Evolutionary conservation across 2,797 vertebrate genomes (phyloP).

Genomic region (Cetoscarus ocellatus): DNA sequence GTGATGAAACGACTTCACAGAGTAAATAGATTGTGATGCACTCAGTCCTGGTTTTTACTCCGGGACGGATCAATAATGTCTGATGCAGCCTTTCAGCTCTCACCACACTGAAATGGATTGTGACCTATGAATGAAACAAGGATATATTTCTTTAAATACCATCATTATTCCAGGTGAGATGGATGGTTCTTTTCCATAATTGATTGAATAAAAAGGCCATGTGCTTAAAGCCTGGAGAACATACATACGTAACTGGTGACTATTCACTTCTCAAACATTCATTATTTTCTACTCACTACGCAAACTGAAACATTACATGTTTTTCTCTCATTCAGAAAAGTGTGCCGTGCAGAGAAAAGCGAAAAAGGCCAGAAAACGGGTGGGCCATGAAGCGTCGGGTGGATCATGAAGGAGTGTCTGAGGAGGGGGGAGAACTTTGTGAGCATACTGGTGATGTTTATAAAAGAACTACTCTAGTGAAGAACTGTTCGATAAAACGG

Average conservation of each 20-base stretch:
- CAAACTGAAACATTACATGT: constrained; percentile 41
- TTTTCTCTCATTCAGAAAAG: constrained; percentile 64
- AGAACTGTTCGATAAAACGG: constrained; percentile 11
- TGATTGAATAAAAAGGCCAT: constrained; percentile 49
- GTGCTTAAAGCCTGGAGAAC: constrained; percentile 45
- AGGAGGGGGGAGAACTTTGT: constrained; percentile 10
- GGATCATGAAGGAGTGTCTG: constrained; percentile 31
- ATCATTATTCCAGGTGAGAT: constrained; percentile 38
- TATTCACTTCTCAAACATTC: constrained; percentile 73
- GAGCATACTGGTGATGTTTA: constrained; percentile 34
- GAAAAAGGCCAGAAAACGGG: constrained; percentile 49
- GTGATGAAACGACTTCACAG: constrained; percentile 12
- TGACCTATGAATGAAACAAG: constrained; percentile 43
- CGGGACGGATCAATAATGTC: constrained; percentile 7
- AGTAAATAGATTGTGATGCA: constrained; percentile 32
- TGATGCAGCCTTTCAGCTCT: constrained; percentile 4
- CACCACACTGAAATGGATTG: constrained; percentile 16
- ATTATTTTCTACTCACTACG: constrained; percentile 59
- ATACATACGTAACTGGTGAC: constrained; percentile 32
- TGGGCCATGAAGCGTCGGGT: constrained; percentile 33
- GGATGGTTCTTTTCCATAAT: constrained; percentile 29
- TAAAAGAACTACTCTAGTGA: constrained; percentile 12
- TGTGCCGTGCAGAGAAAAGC: constrained; percentile 72
- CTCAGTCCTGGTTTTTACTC: constrained; percentile 2
- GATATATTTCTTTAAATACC: constrained; percentile 20